Evolutionary conservation across 2,797 vertebrate species (phyloP).

Genomic region (Coranthus polyacanthus): DNA sequence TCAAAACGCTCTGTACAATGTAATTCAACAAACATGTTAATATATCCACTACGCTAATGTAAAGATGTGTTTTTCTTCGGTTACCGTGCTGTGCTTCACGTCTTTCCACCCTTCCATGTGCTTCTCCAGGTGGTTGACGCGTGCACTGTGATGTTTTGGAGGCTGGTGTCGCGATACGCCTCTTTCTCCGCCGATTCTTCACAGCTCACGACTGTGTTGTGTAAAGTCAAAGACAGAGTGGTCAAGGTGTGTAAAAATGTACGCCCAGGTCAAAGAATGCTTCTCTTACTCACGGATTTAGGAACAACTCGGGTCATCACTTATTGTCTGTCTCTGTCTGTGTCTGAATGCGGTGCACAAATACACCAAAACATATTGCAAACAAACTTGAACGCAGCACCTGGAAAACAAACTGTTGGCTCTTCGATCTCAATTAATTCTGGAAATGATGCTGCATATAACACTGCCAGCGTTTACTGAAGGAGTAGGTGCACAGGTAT

Average conservation of each 20-base stretch:
- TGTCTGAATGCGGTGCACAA: neutral
- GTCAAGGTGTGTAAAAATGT: slow-evolving; percentile 32
- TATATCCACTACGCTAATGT: neutral
- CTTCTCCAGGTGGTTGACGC: too few relatives aligned
- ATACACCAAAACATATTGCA: too few relatives aligned
- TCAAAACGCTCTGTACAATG: slow-evolving; percentile 23
- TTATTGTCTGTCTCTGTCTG: neutral
- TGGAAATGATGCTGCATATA: slow-evolving; percentile 36
- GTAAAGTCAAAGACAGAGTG: slow-evolving; percentile 34
- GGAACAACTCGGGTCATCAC: too few relatives aligned
- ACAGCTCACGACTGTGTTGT: too few relatives aligned
- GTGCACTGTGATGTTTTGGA: too few relatives aligned
- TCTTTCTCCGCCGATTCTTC: too few relatives aligned
- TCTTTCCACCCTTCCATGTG: too few relatives aligned
- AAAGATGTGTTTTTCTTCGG: neutral
- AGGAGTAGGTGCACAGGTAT: slow-evolving; percentile 1
- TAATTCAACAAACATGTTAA: slow-evolving; percentile 1
- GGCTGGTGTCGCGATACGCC: too few relatives aligned
- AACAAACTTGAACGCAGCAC: slow-evolving; percentile 18
- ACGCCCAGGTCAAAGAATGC: too few relatives aligned
- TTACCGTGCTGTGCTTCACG: too few relatives aligned
- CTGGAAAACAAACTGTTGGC: slow-evolving; percentile 20
- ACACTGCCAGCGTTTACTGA: slow-evolving; percentile 15
- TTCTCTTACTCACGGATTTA: too few relatives aligned
- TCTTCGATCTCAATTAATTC: slow-evolving; percentile 29